phyloP scores from a whole-genome alignment of 2,113 vertebrate species.

The Leptocoma aspasia region DNA sequence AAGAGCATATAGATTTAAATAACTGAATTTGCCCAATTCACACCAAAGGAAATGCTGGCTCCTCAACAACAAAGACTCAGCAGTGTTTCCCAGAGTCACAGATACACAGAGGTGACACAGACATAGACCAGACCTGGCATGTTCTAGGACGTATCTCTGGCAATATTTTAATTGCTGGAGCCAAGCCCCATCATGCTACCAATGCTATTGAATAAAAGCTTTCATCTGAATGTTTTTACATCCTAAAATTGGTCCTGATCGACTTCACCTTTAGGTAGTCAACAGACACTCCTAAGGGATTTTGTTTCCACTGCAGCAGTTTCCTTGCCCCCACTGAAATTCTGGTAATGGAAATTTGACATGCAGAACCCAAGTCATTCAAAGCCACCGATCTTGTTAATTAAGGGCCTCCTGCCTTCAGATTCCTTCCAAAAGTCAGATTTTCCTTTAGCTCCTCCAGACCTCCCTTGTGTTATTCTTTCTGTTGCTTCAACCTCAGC shows the following conservation, averaged over 20 bases:
- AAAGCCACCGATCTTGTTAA: not conserved
- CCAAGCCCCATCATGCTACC: not conserved
- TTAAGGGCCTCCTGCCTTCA: not conserved
- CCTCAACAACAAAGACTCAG: not conserved
- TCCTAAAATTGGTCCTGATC: not conserved
- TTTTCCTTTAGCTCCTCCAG: conserved; percentile 27
- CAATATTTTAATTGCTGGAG: not conserved
- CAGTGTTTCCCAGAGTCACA: not conserved
- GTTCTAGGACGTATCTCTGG: not conserved
- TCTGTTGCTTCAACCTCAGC: not conserved
- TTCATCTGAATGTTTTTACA: not conserved
- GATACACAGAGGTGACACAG: not conserved
- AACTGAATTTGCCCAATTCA: not conserved
- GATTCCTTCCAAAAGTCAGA: conserved; percentile 6
- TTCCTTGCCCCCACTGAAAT: not conserved
- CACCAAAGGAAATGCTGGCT: not conserved
- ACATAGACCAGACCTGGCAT: not conserved
- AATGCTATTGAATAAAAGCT: not conserved
- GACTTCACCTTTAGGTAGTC: not conserved
- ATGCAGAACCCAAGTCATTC: not conserved
- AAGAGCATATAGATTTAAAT: not conserved
- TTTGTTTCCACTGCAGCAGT: not conserved
- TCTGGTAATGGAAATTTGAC: not conserved
- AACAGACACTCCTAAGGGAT: not conserved
- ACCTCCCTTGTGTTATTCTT: not conserved